Evolutionary conservation across 2,113 vertebrate species (phyloP).

Genomic region (Esox niger): DNA sequence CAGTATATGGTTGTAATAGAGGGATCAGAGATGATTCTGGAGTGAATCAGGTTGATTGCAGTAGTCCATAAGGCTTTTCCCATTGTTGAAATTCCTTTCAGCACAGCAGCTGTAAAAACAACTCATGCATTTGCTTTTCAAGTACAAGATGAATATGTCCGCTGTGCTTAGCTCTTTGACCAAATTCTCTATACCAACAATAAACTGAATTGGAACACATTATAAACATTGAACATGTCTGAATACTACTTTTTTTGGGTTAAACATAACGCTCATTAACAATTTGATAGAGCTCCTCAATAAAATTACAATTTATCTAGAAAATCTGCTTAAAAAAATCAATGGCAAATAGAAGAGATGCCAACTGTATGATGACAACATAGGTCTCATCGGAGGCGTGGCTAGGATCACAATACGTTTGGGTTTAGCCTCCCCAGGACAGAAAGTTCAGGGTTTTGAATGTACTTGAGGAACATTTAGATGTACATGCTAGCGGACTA

Average conservation of each 20-base stretch:
- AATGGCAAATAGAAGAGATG: background rate
- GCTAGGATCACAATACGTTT: too few relatives aligned
- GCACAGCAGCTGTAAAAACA: constrained; percentile 14
- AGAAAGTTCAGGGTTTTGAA: too few relatives aligned
- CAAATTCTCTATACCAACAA: background rate
- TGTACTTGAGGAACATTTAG: too few relatives aligned
- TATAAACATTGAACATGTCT: background rate
- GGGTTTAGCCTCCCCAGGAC: too few relatives aligned
- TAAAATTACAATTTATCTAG: background rate
- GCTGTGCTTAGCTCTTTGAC: background rate
- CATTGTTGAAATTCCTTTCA: constrained; percentile 2
- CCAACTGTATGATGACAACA: background rate
- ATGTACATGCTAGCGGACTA: too few relatives aligned
- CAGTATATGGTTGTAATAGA: constrained; percentile 11
- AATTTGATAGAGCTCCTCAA: background rate
- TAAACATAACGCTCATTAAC: background rate
- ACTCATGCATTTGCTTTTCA: constrained; percentile 1
- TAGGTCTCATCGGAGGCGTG: background rate
- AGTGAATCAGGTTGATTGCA: too few relatives aligned
- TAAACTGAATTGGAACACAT: background rate
- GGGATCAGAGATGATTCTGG: background rate
- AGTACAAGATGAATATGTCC: background rate
- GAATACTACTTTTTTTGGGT: background rate
- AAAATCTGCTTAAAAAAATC: background rate
- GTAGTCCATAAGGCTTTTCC: background rate